Conservation (phyloP, 2,888 invertebrate species). For the Odontomyia ornata region DNA sequence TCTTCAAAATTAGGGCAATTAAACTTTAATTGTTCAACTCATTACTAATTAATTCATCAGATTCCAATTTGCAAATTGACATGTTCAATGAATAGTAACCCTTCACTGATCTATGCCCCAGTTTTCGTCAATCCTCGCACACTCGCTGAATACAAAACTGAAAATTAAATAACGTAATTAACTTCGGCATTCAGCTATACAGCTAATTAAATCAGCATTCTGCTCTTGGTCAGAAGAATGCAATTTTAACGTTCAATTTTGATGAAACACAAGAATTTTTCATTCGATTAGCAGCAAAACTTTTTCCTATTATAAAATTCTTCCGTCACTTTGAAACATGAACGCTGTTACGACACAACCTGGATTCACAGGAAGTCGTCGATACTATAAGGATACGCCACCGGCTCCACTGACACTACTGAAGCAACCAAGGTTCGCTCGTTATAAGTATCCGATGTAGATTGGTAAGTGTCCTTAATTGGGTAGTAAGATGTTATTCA, state of each 20-base stretch:
- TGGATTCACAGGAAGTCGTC: not conserved
- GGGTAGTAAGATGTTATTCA: conserved; percentile 40
- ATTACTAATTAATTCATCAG: too few relatives aligned
- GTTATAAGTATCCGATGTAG: not conserved
- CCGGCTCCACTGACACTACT: too few relatives aligned
- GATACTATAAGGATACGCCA: not conserved
- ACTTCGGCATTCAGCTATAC: conserved; percentile 47
- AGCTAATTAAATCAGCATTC: conserved; percentile 49
- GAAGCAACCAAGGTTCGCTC: not conserved
- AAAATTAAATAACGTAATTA: conserved; percentile 48
- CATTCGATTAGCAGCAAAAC: conserved; percentile 48
- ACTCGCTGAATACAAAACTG: conserved; percentile 26
- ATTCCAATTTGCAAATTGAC: too few relatives aligned
- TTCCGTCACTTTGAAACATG: not conserved
- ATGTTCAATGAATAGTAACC: too few relatives aligned
- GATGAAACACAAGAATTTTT: conserved; percentile 49
- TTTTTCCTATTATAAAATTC: conserved; percentile 47
- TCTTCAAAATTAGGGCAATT: too few relatives aligned
- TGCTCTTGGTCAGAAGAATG: conserved; percentile 48
- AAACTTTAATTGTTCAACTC: too few relatives aligned
- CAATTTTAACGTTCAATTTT: conserved; percentile 49
- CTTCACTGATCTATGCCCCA: too few relatives aligned
- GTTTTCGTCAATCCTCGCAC: not conserved
- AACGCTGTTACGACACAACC: not conserved
- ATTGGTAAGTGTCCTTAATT: conserved; percentile 3